Conservation (phyloP, 1,140 invertebrate species). For the Micrasema longulum region DNA sequence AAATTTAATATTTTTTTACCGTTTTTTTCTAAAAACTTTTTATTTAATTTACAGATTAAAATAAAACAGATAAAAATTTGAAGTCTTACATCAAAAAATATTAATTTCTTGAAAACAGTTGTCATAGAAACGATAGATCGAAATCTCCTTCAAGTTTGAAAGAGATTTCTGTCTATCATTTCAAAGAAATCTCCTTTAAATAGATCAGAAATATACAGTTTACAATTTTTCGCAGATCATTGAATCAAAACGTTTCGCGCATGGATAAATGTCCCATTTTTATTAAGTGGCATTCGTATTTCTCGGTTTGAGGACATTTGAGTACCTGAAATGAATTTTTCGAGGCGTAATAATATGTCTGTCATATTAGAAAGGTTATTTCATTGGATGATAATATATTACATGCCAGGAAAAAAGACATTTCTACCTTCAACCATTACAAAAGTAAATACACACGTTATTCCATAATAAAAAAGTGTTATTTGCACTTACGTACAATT, state of each 20-base stretch:
- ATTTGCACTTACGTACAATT: too few species aligned
- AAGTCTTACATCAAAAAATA: too few species aligned
- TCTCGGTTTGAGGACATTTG: slow-evolving; percentile 8
- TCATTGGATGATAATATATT: not conserved
- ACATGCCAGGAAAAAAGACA: too few species aligned
- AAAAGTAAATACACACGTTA: too few species aligned
- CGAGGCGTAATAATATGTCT: slow-evolving; percentile 26
- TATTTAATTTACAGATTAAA: too few species aligned
- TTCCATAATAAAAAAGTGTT: too few species aligned
- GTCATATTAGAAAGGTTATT: slow-evolving; percentile 18
- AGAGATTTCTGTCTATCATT: not conserved
- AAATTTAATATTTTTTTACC: too few species aligned
- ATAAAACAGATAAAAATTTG: too few species aligned
- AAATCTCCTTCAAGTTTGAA: slow-evolving; percentile 20
- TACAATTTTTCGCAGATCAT: slow-evolving; percentile 42
- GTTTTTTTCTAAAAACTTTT: too few species aligned
- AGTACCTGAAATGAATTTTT: slow-evolving; percentile 16
- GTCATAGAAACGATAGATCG: not conserved
- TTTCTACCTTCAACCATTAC: too few species aligned
- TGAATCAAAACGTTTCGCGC: slow-evolving; percentile 43
- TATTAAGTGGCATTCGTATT: slow-evolving; percentile 30
- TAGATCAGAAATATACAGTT: slow-evolving; percentile 35
- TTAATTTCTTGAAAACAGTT: not conserved
- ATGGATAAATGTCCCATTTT: slow-evolving; percentile 36
- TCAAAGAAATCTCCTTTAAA: slow-evolving; percentile 2